Percentiles rank a stretch among this genome's conserved stretches.
These are phyloP conservation scores for Chamaedrilus cognettii DNA, from an alignment of 2,888 invertebrate genomes.

Conservation along the genomic window DNA sequence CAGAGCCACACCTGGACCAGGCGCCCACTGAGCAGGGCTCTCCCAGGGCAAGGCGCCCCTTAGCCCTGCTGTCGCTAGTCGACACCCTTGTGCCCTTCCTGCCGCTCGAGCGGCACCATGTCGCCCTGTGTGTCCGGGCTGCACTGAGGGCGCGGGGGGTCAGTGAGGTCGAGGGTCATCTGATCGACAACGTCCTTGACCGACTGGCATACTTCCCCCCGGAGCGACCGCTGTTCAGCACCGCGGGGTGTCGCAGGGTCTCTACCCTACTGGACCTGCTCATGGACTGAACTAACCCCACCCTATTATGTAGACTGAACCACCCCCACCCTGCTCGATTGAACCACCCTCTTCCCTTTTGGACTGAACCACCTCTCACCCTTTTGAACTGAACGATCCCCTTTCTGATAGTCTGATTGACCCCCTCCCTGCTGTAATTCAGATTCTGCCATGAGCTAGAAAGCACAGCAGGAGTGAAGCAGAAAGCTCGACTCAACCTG, in stretches of 20 bases:
- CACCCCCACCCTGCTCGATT: no score
- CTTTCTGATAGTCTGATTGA: no score
- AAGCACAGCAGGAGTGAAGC: no score
- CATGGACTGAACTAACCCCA: background rate
- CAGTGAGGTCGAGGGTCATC: slow-evolving; percentile 25
- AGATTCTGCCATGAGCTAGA: no score
- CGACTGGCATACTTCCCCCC: slow-evolving; percentile 46
- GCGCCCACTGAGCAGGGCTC: slow-evolving; percentile 46
- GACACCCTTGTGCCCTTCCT: slow-evolving; percentile 48
- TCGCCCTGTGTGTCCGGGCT: slow-evolving; percentile 40
- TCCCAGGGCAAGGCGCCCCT: slow-evolving; percentile 46
- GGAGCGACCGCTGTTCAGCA: slow-evolving; percentile 40
- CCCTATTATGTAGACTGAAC: no score
- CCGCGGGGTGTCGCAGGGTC: slow-evolving; percentile 51
- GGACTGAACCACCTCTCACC: no score
- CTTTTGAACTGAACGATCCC: no score
- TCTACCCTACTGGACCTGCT: slow-evolving; percentile 46
- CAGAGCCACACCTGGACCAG: slow-evolving; percentile 46
- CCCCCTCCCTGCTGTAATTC: no score
- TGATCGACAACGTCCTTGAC: slow-evolving; percentile 31
- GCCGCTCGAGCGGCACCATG: slow-evolving; percentile 47
- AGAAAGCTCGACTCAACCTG: no score
- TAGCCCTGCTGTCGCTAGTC: slow-evolving; percentile 39
- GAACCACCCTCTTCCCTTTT: no score
- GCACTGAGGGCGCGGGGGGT: slow-evolving; percentile 7